Evolutionary conservation across 2,888 invertebrate species (phyloP).

Genomic region (Hypercompe scribonia): DNA sequence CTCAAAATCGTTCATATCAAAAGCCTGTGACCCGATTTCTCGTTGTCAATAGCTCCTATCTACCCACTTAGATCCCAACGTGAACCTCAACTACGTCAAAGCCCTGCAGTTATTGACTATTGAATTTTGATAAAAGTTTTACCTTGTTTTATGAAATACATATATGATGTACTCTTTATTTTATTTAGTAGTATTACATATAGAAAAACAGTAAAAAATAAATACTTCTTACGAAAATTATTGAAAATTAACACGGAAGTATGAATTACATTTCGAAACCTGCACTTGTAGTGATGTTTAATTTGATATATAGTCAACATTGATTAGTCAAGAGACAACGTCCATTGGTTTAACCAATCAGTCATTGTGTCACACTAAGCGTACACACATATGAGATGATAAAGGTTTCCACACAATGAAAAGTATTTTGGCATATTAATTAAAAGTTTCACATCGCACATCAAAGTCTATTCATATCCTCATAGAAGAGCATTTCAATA

Average conservation of each 20-base stretch:
- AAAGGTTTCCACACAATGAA: not conserved
- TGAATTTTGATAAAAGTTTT: slow-evolving; percentile 46
- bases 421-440: not conserved
- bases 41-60: slow-evolving; percentile 1
- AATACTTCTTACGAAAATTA: not conserved
- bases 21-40: slow-evolving; percentile 6
- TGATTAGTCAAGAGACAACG: not conserved
- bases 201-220: not conserved
- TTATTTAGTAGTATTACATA: not conserved
- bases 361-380: not conserved
- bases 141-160: slow-evolving; percentile 18
- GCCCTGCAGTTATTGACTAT: slow-evolving; percentile 54
- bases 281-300: not conserved
- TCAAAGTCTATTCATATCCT: no score
- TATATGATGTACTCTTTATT: not conserved
- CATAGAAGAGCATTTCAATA: not conserved
- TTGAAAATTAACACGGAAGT: not conserved
- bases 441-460: no score
- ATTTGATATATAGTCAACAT: not conserved
- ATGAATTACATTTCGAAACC: not conserved
- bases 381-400: not conserved
- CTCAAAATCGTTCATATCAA: slow-evolving; percentile 53
- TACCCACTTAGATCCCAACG: slow-evolving; percentile 9
- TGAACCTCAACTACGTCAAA: slow-evolving; percentile 49
- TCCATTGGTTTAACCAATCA: no score